A percentile compares a stretch with the other conserved stretches of the same genome.
Conservation (phyloP, 1,140 invertebrate genomes). For the Cephus cinctus region DNA sequence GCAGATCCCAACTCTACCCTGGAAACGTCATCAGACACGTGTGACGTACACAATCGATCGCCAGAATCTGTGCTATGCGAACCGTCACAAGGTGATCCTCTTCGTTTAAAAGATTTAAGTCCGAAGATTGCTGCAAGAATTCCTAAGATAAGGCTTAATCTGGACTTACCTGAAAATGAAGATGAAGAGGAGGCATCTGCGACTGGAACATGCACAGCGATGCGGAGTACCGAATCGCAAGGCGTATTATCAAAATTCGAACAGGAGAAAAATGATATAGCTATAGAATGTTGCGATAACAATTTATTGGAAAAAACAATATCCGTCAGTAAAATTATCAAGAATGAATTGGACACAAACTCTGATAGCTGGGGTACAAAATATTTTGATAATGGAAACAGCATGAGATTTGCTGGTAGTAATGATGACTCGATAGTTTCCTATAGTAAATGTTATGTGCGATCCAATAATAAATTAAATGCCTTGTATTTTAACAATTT, state of each 20-base stretch:
- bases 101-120: slow-evolving; percentile 22
- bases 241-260: background rate
- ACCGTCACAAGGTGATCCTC: slow-evolving; percentile 5
- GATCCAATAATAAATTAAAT: too few relatives aligned
- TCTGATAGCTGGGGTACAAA: too few relatives aligned
- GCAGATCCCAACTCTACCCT: slow-evolving; percentile 3
- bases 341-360: background rate
- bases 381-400: too few relatives aligned
- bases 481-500: too few relatives aligned
- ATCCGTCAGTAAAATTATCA: slow-evolving; percentile 1
- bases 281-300: background rate
- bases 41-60: slow-evolving; percentile 11
- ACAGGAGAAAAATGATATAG: background rate
- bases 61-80: slow-evolving; percentile 29
- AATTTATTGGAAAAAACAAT: slow-evolving; percentile 26
- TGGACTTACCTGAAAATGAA: slow-evolving; percentile 21
- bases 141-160: slow-evolving; percentile 15
- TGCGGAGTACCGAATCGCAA: too few relatives aligned
- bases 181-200: background rate
- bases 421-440: too few relatives aligned
- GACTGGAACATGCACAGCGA: background rate
- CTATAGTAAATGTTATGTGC: too few relatives aligned
- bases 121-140: slow-evolving; percentile 20
- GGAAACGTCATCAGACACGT: background rate
- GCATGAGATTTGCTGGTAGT: too few relatives aligned